Evolutionary conservation across 1,140 invertebrate species (phyloP).

Genomic region (Lepidurus couesii): DNA sequence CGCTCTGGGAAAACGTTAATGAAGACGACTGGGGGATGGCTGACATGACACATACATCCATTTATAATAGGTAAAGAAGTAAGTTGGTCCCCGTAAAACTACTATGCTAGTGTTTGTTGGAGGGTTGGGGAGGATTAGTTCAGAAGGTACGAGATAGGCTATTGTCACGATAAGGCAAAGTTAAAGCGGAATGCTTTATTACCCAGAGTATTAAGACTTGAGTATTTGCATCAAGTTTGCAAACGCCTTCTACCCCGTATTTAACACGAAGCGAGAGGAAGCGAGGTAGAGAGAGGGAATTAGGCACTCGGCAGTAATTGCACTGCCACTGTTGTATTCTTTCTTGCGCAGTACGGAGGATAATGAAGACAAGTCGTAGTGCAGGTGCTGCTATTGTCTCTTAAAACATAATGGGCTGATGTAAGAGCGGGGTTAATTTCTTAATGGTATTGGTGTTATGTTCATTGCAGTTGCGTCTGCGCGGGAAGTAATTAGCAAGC

Average conservation of each 20-base stretch:
- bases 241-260: neutral
- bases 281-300: neutral
- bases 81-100: no score
- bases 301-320: constrained; percentile 1
- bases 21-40: neutral
- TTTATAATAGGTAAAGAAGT: neutral
- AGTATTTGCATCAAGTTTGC: neutral
- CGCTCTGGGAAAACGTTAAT: neutral
- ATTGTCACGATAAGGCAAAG: neutral
- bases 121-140: no score
- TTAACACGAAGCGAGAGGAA: neutral
- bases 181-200: neutral
- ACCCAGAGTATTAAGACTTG: neutral
- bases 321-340: neutral
- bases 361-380: constrained; percentile 10
- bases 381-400: neutral
- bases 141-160: neutral
- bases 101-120: no score
- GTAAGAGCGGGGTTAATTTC: neutral
- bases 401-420: neutral
- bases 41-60: neutral
- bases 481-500: neutral
- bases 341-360: neutral
- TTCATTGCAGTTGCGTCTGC: neutral
- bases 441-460: neutral